Base-by-base conservation (phyloP, 1,140 invertebrate genomes). In the Leucophenga varia region DNA sequence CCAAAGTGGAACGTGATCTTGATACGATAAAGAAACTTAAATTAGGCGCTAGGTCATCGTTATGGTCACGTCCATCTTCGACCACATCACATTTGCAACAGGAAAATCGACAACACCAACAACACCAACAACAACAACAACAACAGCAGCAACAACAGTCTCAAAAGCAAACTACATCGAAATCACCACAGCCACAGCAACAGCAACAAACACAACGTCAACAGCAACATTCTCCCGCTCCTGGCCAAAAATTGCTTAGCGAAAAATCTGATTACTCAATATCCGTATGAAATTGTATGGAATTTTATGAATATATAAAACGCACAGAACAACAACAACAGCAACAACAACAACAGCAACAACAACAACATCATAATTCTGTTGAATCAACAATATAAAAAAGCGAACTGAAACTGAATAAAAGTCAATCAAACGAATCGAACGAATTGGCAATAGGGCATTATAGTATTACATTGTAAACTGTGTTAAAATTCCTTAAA, bases 11-110 rank as follows among this genome's bases (percentile, higher is more conserved):
- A 70, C 86, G 84, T 76, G 86, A 88, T 76, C 84, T 86, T 68
- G 86, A 87, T 57, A 86, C 85, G n/a, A 65, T 88, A 41, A 87
- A 88, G 64, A 88, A 87, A 71, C 72, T 87, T 28, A 87, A 88
- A 75, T 75, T 87, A 31, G 85, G 85, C 4, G 74, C 86, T 54
- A 76, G 84, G 39, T 86, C 84, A 22, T 84, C 84, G n/a, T 75
- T 88, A 7, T 88, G 86, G 86, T 86, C 85, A 13, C 79, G 83
- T 49, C 86, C 86, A 10, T 52, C 60, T 6, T 73, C 64, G 3
- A 76, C 67, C 42, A 79, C 79, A 43, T 77, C 79, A 22, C 81
- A 83, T 53, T 76, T 80, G 49, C 80, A 81, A 70, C 64, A 64
- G 52, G 64, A 72, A 34, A 61, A 69, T 39, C 46, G 67, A 43